These are phyloP conservation scores for Lepidochrysops patricia DNA, from an alignment of 2,888 invertebrate species.

Conservation along the genomic window DNA sequence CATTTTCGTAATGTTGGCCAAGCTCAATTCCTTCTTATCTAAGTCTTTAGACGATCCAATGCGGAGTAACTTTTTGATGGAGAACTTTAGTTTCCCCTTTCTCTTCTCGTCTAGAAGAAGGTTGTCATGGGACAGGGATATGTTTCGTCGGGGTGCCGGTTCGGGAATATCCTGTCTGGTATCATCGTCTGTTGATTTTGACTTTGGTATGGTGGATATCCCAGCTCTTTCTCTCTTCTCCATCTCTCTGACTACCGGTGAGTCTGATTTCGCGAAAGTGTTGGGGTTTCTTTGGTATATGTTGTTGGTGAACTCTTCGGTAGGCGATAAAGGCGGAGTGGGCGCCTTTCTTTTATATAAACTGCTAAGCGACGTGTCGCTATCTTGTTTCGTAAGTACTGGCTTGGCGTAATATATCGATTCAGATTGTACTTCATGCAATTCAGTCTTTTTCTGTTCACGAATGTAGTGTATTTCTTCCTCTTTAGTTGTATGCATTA, in stretches of 20 bases:
- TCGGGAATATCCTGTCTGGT: conserved; percentile 70
- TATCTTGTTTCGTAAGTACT: conserved; percentile 72
- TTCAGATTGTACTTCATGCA: conserved; percentile 55
- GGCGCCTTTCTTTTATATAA: conserved; percentile 85
- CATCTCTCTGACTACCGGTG: conserved; percentile 82
- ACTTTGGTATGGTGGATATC: conserved; percentile 40
- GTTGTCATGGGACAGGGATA: conserved; percentile 85
- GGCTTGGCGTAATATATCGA: conserved; percentile 63
- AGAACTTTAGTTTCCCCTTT: conserved; percentile 82
- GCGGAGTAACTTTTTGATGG: conserved; percentile 86
- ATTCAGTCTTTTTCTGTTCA: conserved; percentile 58
- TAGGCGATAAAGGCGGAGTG: conserved; percentile 77
- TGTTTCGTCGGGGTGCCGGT: conserved; percentile 79
- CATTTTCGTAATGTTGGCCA: conserved; percentile 58
- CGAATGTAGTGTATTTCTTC: conserved; percentile 40
- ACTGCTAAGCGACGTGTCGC: conserved; percentile 69
- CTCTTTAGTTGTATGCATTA: conserved; percentile 63
- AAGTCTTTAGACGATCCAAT: conserved; percentile 84
- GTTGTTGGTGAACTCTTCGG: conserved; percentile 64
- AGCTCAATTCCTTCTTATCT: conserved; percentile 69
- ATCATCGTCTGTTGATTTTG: conserved; percentile 48
- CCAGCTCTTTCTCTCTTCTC: conserved; percentile 82
- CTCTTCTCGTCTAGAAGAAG: conserved; percentile 77
- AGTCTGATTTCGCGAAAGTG: conserved; percentile 75
- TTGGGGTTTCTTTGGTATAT: conserved; percentile 77